Percentiles rank a stretch among this genome's conserved stretches.
Evolutionary conservation across 2,113 vertebrate genomes (phyloP).

Genomic region (Lasiurus cinereus): DNA sequence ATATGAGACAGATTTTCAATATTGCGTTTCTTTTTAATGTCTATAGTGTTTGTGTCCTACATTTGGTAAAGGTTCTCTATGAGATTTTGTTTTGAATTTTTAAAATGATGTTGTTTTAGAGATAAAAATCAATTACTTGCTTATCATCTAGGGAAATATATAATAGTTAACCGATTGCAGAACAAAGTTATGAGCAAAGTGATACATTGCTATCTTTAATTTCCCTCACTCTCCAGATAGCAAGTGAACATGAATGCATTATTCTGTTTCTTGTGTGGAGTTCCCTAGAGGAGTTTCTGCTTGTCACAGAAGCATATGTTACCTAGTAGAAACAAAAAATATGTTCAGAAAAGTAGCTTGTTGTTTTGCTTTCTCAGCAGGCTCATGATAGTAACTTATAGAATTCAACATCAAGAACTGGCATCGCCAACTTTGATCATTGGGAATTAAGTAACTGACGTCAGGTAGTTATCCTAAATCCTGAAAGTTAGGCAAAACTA

Average conservation of each 20-base stretch:
- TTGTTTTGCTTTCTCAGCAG: not conserved
- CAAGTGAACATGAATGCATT: conserved; percentile 20
- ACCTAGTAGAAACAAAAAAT: conserved; percentile 21
- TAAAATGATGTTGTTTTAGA: not conserved
- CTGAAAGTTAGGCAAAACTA: not conserved
- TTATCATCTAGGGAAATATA: not conserved
- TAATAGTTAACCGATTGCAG: not conserved
- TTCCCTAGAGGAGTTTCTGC: not conserved
- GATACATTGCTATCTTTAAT: not conserved
- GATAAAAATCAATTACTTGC: conserved; percentile 23
- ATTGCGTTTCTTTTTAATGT: not conserved
- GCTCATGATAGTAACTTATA: not conserved
- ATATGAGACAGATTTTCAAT: not conserved
- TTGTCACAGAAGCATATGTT: not conserved
- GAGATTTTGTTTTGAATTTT: conserved; percentile 43
- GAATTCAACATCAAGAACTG: not conserved
- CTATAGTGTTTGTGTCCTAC: not conserved
- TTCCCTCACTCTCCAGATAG: not conserved
- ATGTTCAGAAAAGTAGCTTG: conserved; percentile 13
- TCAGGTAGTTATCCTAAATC: not conserved
- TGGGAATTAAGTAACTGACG: not conserved
- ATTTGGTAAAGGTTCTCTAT: not conserved
- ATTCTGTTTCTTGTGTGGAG: not conserved
- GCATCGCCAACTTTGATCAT: not conserved
- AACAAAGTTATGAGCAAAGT: not conserved